Conservation (phyloP, 2,888 invertebrate genomes). For the Hypomecis punctinalis region DNA sequence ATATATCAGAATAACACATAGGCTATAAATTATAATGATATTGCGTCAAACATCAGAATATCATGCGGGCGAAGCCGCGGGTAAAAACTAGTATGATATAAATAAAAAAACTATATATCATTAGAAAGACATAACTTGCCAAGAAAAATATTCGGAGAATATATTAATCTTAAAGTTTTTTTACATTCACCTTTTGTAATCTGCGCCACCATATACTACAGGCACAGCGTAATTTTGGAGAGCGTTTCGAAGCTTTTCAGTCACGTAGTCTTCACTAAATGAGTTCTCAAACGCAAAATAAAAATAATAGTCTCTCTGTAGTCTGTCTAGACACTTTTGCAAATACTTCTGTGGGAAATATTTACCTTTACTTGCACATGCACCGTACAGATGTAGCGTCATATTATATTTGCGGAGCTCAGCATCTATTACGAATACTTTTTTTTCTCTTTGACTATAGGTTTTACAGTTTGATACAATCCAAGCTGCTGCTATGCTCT, state of each 20-base stretch:
- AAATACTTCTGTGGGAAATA: slow-evolving; percentile 42
- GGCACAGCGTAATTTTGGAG: slow-evolving; percentile 85
- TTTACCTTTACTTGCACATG: slow-evolving; percentile 47
- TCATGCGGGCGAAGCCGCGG: too few relatives aligned
- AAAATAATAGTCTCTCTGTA: slow-evolving; percentile 59
- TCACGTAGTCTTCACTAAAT: slow-evolving; percentile 61
- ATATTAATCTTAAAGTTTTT: too few relatives aligned
- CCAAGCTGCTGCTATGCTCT: slow-evolving; percentile 50
- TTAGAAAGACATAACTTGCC: too few relatives aligned
- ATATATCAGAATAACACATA: too few relatives aligned
- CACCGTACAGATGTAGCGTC: slow-evolving; percentile 55
- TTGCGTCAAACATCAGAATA: too few relatives aligned
- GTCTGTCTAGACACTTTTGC: slow-evolving; percentile 43
- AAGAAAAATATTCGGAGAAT: too few relatives aligned
- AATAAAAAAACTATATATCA: too few relatives aligned
- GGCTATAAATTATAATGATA: too few relatives aligned
- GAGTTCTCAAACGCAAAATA: slow-evolving; percentile 65
- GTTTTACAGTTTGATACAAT: slow-evolving; percentile 64
- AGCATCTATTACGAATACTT: slow-evolving; percentile 29
- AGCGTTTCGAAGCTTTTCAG: slow-evolving; percentile 62
- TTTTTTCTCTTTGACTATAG: slow-evolving; percentile 49
- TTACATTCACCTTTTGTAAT: slow-evolving; percentile 76
- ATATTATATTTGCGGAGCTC: slow-evolving; percentile 47
- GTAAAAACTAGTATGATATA: too few relatives aligned
- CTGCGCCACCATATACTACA: slow-evolving; percentile 86